These are phyloP conservation scores for Takifugu rubripes DNA, from an alignment of 2,797 vertebrate species.

Conservation along the genomic window DNA sequence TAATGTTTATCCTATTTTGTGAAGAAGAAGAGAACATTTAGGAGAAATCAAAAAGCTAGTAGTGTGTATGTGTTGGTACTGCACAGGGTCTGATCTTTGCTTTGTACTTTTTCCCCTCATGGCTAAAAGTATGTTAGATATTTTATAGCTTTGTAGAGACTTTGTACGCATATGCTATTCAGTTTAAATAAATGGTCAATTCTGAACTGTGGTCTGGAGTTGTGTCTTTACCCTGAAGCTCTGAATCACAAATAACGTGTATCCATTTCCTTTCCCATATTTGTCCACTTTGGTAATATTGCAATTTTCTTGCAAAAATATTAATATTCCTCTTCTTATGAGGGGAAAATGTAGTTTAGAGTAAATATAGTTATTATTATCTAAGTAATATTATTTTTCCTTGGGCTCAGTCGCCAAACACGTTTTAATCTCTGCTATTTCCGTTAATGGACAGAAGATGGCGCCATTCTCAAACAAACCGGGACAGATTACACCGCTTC, in stretches of 20 bases:
- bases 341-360: too few relatives aligned
- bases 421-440: background rate
- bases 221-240: constrained; percentile 22
- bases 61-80: constrained; percentile 84
- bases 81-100: constrained; percentile 96
- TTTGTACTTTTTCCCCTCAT: constrained; percentile 90
- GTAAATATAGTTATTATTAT: too few relatives aligned
- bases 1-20: constrained; percentile 79
- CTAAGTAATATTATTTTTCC: background rate
- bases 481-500: background rate
- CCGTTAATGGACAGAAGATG: constrained; percentile 32
- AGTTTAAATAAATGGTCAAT: constrained; percentile 87
- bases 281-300: too few relatives aligned
- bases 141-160: constrained; percentile 99
- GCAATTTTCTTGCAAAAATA: too few relatives aligned
- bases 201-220: constrained; percentile 37
- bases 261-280: background rate
- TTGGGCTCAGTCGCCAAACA: background rate
- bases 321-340: too few relatives aligned
- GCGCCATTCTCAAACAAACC: constrained; percentile 16
- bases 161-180: constrained; percentile 98
- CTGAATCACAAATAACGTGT: too few relatives aligned
- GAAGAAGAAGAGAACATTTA: constrained; percentile 55
- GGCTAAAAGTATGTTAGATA: constrained; percentile 94
- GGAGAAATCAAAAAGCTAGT: constrained; percentile 53